A percentile compares a stretch with the other conserved stretches of the same genome.
These are phyloP conservation scores for Gadopsis marmoratus DNA, from an alignment of 2,797 vertebrate species.

Conservation along the genomic window DNA sequence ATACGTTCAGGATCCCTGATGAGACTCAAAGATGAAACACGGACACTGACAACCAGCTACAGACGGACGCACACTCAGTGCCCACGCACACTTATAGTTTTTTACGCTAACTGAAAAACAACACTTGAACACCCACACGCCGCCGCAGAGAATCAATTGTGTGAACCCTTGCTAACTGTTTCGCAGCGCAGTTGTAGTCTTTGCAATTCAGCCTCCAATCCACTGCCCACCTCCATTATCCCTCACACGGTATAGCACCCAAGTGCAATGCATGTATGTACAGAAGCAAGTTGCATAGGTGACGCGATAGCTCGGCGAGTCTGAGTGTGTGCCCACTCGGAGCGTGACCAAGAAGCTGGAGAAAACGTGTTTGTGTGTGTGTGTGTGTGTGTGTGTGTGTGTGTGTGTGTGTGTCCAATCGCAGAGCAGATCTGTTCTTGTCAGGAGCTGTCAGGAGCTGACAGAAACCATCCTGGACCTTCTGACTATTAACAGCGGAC, in stretches of 20 bases:
- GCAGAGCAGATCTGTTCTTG: slow-evolving; percentile 39
- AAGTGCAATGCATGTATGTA: slow-evolving; percentile 65
- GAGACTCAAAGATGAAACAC: slow-evolving; percentile 54
- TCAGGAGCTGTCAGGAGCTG: slow-evolving; percentile 50
- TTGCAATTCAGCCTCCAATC: slow-evolving; percentile 42
- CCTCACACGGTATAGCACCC: slow-evolving; percentile 21
- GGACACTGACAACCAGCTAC: slow-evolving; percentile 51
- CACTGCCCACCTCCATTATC: slow-evolving; percentile 49
- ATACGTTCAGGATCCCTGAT: slow-evolving; percentile 27
- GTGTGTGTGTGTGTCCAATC: slow-evolving; percentile 16
- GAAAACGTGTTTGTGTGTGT: neutral
- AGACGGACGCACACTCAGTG: slow-evolving; percentile 51
- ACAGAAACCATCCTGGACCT: slow-evolving; percentile 55
- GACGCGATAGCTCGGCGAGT: neutral
- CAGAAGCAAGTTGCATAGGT: slow-evolving; percentile 36
- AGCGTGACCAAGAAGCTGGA: slow-evolving; percentile 31
- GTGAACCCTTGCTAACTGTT: slow-evolving; percentile 7
- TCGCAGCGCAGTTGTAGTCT: slow-evolving; percentile 27
- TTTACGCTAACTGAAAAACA: slow-evolving; percentile 71
- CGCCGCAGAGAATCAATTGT: slow-evolving; percentile 39
- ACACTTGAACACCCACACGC: slow-evolving; percentile 73
- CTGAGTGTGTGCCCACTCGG: neutral
- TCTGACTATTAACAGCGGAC: slow-evolving; percentile 72
- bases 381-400: neutral
- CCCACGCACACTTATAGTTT: slow-evolving; percentile 72